phyloP scores from a whole-genome alignment of 2,113 vertebrate genomes.

The Engraulis encrasicolus region DNA sequence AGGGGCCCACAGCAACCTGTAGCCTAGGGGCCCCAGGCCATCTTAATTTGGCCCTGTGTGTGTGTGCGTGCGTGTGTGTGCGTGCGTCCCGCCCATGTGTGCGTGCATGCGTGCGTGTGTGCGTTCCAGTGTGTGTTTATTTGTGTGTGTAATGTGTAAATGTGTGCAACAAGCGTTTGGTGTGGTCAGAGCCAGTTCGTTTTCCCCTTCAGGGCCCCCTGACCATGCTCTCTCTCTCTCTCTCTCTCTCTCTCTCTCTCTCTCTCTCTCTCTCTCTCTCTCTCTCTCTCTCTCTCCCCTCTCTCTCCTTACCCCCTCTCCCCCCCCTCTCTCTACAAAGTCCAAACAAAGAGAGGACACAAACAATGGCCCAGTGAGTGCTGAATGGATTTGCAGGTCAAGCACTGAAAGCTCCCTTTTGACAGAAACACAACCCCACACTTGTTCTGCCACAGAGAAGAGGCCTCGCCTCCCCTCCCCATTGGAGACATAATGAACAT shows the following conservation, averaged over 20 bases:
- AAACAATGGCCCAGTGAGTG: slow-evolving; percentile 76
- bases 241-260: slow-evolving; percentile 55
- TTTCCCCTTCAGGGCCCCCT: slow-evolving; percentile 36
- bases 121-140: neutral
- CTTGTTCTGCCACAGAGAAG: slow-evolving; percentile 78
- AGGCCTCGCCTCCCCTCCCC: no score
- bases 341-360: slow-evolving; percentile 77
- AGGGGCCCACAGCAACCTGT: no score
- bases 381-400: slow-evolving; percentile 77
- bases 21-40: no score
- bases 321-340: slow-evolving; percentile 67
- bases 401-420: slow-evolving; percentile 73
- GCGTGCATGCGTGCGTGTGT: slow-evolving; percentile 20
- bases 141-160: slow-evolving; percentile 56
- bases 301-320: no score
- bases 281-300: slow-evolving; percentile 64
- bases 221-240: no score
- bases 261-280: slow-evolving; percentile 62
- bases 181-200: slow-evolving; percentile 59
- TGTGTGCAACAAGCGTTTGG: slow-evolving; percentile 55
- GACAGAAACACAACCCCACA: slow-evolving; percentile 78
- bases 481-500: slow-evolving; percentile 74
- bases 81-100: neutral
- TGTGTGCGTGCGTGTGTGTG: neutral
- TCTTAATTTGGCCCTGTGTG: no score